These are phyloP conservation scores for Leptothorax acervorum DNA, from an alignment of 2,888 invertebrate genomes.

Conservation along the genomic window DNA sequence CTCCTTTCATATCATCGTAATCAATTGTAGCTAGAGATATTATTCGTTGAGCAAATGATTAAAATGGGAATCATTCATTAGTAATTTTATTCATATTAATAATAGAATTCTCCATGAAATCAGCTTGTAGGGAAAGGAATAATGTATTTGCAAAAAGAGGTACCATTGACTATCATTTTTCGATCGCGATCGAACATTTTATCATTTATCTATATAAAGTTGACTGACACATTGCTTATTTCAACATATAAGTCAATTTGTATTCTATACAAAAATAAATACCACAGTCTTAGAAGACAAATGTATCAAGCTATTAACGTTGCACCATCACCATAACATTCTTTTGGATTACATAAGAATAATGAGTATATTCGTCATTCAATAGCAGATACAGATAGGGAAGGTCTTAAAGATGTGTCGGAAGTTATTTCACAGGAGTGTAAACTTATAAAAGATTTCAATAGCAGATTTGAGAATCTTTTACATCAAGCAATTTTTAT, in stretches of 20 bases:
- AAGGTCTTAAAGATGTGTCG: constrained; percentile 8
- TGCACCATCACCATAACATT: constrained; percentile 81
- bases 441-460: neutral
- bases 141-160: constrained; percentile 38
- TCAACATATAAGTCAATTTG: constrained; percentile 71
- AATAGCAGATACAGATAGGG: constrained; percentile 8
- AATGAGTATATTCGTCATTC: constrained; percentile 50
- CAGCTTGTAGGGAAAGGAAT: constrained; percentile 43
- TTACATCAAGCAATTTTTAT: neutral
- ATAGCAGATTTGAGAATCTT: constrained; percentile 1
- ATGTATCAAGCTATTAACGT: constrained; percentile 79
- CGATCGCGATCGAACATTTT: constrained; percentile 31
- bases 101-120: constrained; percentile 28
- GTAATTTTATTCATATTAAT: constrained; percentile 37
- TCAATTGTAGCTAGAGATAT: constrained; percentile 12
- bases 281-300: constrained; percentile 80
- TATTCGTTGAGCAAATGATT: constrained; percentile 46
- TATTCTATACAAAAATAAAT: constrained; percentile 84
- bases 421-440: constrained; percentile 15
- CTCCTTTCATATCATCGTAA: constrained; percentile 34
- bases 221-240: constrained; percentile 56
- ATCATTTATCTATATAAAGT: constrained; percentile 62
- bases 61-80: constrained; percentile 39
- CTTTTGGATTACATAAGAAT: constrained; percentile 61
- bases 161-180: constrained; percentile 46